Evolutionary conservation across 1,140 invertebrate genomes (phyloP), one percentile per base, ranked within the genome.

Genomic region (Palaemon carinicauda): DNA sequence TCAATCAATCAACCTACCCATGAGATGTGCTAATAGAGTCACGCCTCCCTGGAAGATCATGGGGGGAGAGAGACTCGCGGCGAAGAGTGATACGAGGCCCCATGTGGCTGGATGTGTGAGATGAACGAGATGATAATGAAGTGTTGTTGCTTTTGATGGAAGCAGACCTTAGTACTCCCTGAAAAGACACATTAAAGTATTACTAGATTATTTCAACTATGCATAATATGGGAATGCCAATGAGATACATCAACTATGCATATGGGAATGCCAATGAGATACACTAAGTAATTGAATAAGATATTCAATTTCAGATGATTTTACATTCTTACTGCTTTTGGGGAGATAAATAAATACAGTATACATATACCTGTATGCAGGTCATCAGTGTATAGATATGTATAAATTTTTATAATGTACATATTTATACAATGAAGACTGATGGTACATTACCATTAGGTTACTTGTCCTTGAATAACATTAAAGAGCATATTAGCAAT

Each of bases 21-120:
- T 80, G 89, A 15, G 88, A 89, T 9, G 88, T 87, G 51, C 87
- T 90, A 50, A 90, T 69, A 19, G 88, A 88, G 41, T 89, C 88
- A 31, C 88, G 69, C 12, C 82, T 65, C 14, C 65, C 51, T 31
- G 69, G 87, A 54, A 84, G 75, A 21, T 89, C 87, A 53, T 89
- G 78, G 15, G 87, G 82, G 33, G 88, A 82, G 19, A 88, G 80
- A 41, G 88, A 84, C 51, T 82, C 88, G 12, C 89, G 80, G 3
- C 89, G 78, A 10, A 50, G 69, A 7, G 81, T 54, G 31, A 77
- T 53, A 19, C 54, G 80, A 31, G 56, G 53, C 19, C 79, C 80
- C 17, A 65, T 12, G 24, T 74, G 83, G 27, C 89, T 86, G 65
- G 88, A 82, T 19, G 80, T 52, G 29, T 82, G 86, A 19, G 80